These are phyloP conservation scores for Platyscapa corneri DNA, from an alignment of 1,140 invertebrate species.

Conservation along the genomic window DNA sequence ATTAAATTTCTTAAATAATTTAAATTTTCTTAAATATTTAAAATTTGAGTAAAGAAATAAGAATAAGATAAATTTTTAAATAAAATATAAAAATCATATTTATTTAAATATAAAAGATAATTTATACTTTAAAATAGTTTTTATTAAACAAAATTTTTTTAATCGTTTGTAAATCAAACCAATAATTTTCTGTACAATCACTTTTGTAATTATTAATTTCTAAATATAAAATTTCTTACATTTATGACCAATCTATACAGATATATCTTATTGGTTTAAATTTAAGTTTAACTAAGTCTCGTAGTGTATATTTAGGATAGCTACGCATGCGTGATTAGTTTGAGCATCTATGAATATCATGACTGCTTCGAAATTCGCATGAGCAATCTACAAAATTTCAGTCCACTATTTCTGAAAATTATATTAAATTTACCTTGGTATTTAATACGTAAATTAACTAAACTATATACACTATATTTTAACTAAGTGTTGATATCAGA, in stretches of 20 bases:
- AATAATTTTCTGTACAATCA: too few species aligned
- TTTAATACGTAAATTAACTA: background rate
- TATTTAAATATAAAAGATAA: too few species aligned
- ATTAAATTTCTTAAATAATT: too few species aligned
- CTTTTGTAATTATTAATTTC: background rate
- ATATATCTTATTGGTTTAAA: constrained; percentile 31
- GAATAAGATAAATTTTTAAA: too few species aligned
- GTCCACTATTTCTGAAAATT: background rate
- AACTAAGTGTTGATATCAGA: too few species aligned
- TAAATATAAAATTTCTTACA: constrained; percentile 15
- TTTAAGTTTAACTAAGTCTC: constrained; percentile 69
- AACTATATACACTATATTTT: background rate
- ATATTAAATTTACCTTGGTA: background rate
- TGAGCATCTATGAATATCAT: constrained; percentile 55
- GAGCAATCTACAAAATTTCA: constrained; percentile 38
- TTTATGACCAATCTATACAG: constrained; percentile 3
- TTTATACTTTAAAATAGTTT: too few species aligned
- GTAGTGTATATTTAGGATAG: constrained; percentile 67
- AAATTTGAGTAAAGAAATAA: too few species aligned
- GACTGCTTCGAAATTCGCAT: constrained; percentile 33
- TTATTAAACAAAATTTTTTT: too few species aligned
- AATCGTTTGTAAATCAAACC: too few species aligned
- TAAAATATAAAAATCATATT: too few species aligned
- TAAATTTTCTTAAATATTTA: too few species aligned
- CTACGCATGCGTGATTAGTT: constrained; percentile 67